These are phyloP conservation scores for Watsonalla binaria DNA, from an alignment of 2,888 invertebrate genomes.

Conservation along the genomic window DNA sequence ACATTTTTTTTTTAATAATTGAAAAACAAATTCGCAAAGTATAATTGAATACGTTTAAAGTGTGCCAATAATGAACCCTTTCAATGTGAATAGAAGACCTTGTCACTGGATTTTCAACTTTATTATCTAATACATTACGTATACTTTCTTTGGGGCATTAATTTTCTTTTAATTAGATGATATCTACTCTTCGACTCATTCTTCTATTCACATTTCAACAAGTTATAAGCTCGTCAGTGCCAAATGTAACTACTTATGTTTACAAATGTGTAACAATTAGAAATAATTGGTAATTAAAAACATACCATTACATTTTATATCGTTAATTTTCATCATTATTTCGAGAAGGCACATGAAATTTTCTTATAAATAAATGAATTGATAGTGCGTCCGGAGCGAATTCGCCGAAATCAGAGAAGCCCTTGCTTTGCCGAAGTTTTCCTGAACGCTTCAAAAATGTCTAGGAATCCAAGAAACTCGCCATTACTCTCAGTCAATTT, in stretches of 20 bases:
- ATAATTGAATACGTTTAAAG: constrained; percentile 32
- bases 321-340: constrained; percentile 55
- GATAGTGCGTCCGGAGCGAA: constrained; percentile 33
- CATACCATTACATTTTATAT: constrained; percentile 53
- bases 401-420: constrained; percentile 13
- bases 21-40: constrained; percentile 37
- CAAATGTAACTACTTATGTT: constrained; percentile 59
- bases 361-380: constrained; percentile 69
- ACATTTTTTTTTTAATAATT: constrained; percentile 16
- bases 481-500: too few relatives aligned
- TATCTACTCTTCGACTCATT: constrained; percentile 1
- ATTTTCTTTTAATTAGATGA: not conserved
- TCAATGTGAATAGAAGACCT: constrained; percentile 24
- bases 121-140: not conserved
- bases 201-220: constrained; percentile 8
- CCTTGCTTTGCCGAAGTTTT: not conserved
- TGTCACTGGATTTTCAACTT: not conserved
- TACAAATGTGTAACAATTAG: constrained; percentile 63
- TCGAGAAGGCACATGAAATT: constrained; percentile 78
- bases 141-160: not conserved
- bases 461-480: too few relatives aligned
- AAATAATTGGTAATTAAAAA: constrained; percentile 60
- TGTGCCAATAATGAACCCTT: constrained; percentile 41
- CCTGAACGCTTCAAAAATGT: too few relatives aligned
- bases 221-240: constrained; percentile 42